A percentile compares a stretch with the other conserved stretches of the same genome.
Evolutionary conservation across 2,113 vertebrate species (phyloP).

Genomic region (Sphyrna mokarran): DNA sequence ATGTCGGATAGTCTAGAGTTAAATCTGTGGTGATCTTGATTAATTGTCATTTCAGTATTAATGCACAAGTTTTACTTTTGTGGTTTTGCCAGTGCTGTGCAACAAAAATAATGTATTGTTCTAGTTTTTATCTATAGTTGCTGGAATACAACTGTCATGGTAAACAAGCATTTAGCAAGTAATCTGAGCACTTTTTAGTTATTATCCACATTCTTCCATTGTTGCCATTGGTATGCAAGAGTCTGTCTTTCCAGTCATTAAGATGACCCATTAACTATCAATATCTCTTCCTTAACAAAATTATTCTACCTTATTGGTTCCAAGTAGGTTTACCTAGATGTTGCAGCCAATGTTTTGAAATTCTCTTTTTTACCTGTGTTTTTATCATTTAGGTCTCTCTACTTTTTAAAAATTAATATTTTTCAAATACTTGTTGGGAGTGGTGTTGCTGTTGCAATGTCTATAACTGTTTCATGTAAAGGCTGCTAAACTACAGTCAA

Average conservation of each 20-base stretch:
- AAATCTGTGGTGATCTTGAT: neutral
- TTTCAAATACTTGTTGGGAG: neutral
- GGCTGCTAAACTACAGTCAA: neutral
- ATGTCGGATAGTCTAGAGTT: neutral
- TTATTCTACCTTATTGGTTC: neutral
- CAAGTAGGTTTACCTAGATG: neutral
- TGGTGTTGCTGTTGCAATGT: neutral
- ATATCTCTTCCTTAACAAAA: neutral
- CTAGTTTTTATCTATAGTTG: neutral
- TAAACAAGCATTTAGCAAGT: neutral
- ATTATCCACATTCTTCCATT: too few relatives aligned
- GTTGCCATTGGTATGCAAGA: neutral
- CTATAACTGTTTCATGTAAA: neutral
- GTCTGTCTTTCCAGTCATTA: neutral
- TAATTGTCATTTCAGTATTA: neutral
- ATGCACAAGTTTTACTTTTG: neutral
- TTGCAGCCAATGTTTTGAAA: neutral
- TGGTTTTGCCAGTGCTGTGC: neutral
- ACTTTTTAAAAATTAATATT: neutral
- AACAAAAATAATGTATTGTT: neutral
- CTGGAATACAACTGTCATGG: neutral
- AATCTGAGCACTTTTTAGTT: neutral
- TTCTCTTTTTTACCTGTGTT: neutral
- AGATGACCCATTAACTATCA: neutral
- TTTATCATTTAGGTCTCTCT: neutral